phyloP scores from a whole-genome alignment of 2,797 vertebrate species.

The Notamacropus eugenii region DNA sequence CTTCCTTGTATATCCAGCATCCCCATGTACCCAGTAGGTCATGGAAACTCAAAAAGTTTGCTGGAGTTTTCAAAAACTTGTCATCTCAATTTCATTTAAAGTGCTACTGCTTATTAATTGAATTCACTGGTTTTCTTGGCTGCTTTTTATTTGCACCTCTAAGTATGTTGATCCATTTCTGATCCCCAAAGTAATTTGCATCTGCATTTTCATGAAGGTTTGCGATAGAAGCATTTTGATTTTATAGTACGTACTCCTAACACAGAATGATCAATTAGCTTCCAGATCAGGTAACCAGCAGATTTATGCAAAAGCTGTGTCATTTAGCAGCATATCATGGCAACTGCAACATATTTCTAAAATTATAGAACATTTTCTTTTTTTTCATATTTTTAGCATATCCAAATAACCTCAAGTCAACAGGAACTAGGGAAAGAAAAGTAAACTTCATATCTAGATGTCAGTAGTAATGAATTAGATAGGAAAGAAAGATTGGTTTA shows the following conservation, averaged over 20 bases:
- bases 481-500: slow-evolving; percentile 41
- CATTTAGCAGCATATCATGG: neutral
- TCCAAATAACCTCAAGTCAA: slow-evolving; percentile 32
- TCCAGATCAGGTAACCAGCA: neutral
- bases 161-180: slow-evolving; percentile 66
- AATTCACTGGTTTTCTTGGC: slow-evolving; percentile 73
- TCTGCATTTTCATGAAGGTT: slow-evolving; percentile 58
- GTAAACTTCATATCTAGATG: slow-evolving; percentile 11
- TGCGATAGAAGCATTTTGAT: slow-evolving; percentile 25
- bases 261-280: slow-evolving; percentile 26
- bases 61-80: slow-evolving; percentile 54
- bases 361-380: neutral
- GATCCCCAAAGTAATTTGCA: slow-evolving; percentile 53
- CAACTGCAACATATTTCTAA: neutral
- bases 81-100: slow-evolving; percentile 68
- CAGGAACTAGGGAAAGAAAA: neutral
- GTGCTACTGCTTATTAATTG: slow-evolving; percentile 60
- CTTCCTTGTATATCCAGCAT: neutral
- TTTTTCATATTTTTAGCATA: slow-evolving; percentile 20
- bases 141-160: slow-evolving; percentile 57
- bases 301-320: neutral
- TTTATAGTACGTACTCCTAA: neutral
- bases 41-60: slow-evolving; percentile 46
- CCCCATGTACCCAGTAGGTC: slow-evolving; percentile 50
- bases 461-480: neutral